phyloP scores from a whole-genome alignment of 2,888 invertebrate genomes.

The Odontomyia ornata region DNA sequence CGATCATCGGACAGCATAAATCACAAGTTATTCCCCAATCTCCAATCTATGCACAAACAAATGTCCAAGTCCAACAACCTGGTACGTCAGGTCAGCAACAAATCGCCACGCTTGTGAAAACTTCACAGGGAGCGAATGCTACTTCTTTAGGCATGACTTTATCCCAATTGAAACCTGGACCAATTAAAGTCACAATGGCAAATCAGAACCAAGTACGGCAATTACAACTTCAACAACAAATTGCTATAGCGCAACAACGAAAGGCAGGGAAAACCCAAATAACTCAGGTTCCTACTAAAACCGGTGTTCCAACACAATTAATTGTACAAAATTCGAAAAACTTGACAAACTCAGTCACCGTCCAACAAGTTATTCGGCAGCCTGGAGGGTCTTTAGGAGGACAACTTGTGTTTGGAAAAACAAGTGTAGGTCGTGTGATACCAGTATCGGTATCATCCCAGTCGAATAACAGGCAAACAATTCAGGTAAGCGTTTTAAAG shows the following conservation, averaged over 20 bases:
- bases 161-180: slow-evolving; percentile 63
- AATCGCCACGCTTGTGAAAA: slow-evolving; percentile 62
- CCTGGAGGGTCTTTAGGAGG: slow-evolving; percentile 64
- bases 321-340: slow-evolving; percentile 73
- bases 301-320: slow-evolving; percentile 72
- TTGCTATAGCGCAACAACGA: slow-evolving; percentile 67
- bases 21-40: slow-evolving; percentile 65
- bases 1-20: slow-evolving; percentile 62
- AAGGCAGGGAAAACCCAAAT: slow-evolving; percentile 71
- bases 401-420: slow-evolving; percentile 70
- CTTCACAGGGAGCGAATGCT: slow-evolving; percentile 63
- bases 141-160: slow-evolving; percentile 62
- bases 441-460: slow-evolving; percentile 71
- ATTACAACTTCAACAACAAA: slow-evolving; percentile 69
- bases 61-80: slow-evolving; percentile 61
- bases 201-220: slow-evolving; percentile 74
- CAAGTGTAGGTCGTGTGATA: slow-evolving; percentile 71
- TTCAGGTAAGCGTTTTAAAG: slow-evolving; percentile 62
- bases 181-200: slow-evolving; percentile 67
- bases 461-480: slow-evolving; percentile 67
- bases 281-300: slow-evolving; percentile 59
- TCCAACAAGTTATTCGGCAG: slow-evolving; percentile 76
- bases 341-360: slow-evolving; percentile 71
- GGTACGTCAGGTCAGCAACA: slow-evolving; percentile 58
- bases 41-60: slow-evolving; percentile 70